Conservation (phyloP, 2,113 vertebrate genomes). For the Lynx canadensis region DNA sequence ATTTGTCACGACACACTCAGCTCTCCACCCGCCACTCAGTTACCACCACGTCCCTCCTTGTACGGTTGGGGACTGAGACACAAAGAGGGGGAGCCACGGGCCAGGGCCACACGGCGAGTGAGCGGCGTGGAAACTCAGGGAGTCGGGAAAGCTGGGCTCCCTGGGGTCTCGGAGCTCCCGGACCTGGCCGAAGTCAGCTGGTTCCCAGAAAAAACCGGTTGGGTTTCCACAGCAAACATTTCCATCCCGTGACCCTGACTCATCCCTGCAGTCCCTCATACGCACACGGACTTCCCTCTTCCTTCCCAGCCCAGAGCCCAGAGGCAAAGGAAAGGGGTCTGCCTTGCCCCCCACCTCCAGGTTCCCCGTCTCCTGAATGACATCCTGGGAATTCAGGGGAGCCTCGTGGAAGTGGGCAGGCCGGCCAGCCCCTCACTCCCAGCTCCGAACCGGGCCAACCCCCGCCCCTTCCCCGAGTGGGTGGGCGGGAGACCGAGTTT, state of each 20-base stretch:
- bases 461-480: background rate
- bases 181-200: background rate
- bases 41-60: background rate
- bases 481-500: constrained; percentile 79
- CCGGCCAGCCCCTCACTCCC: background rate
- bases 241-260: constrained; percentile 45
- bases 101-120: background rate
- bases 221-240: constrained; percentile 58
- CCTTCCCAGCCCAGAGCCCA: background rate
- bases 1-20: background rate
- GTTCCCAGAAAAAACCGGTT: constrained; percentile 32
- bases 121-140: background rate
- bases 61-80: background rate
- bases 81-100: background rate
- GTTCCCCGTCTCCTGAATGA: background rate
- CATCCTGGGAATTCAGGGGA: background rate
- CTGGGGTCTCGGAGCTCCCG: rapidly evolving
- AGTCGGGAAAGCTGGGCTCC: background rate
- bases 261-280: background rate
- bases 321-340: background rate
- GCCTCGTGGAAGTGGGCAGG: background rate
- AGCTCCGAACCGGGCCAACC: background rate
- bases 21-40: background rate
- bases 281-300: background rate
- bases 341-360: background rate